phyloP scores from a whole-genome alignment of 2,113 vertebrate genomes.

The Capreolus pygargus region DNA sequence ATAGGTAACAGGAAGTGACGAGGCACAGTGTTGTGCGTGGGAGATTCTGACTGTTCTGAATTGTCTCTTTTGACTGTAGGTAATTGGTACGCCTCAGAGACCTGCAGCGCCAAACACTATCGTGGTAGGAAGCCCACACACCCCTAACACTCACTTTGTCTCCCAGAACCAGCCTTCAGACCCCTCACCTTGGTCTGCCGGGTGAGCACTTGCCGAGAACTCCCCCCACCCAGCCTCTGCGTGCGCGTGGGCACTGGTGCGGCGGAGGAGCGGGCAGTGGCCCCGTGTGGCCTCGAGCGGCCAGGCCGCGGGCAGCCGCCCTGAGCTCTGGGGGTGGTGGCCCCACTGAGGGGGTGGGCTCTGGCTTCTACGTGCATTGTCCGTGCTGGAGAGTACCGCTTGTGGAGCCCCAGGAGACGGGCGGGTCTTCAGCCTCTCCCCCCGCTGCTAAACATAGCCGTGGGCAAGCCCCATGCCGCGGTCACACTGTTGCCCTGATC shows the following conservation, averaged over 20 bases:
- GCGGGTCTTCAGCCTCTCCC: background rate
- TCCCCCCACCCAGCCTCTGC: background rate
- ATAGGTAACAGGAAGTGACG: background rate
- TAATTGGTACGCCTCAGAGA: slow-evolving; percentile 96
- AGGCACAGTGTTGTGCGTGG: background rate
- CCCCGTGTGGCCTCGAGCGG: background rate
- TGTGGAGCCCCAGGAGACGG: fast-evolving
- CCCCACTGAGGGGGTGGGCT: background rate
- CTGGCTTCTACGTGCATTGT: background rate
- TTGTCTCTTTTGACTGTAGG: slow-evolving; percentile 80
- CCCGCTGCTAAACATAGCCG: fast-evolving
- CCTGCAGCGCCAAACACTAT: slow-evolving; percentile 92
- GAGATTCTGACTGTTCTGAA: slow-evolving; percentile 34
- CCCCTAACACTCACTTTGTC: slow-evolving; percentile 94
- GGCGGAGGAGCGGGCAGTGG: background rate
- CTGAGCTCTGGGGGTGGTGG: background rate
- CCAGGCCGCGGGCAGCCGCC: background rate
- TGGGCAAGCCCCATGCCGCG: fast-evolving
- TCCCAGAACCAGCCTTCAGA: slow-evolving; percentile 96
- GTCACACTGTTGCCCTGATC: background rate
- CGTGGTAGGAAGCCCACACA: slow-evolving; percentile 96
- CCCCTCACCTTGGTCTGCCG: slow-evolving; percentile 97
- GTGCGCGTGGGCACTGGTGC: background rate
- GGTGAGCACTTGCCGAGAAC: slow-evolving; percentile 84
- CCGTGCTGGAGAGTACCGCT: fast-evolving